phyloP scores from a whole-genome alignment of 2,797 vertebrate species.

The Taenioides sp. region DNA sequence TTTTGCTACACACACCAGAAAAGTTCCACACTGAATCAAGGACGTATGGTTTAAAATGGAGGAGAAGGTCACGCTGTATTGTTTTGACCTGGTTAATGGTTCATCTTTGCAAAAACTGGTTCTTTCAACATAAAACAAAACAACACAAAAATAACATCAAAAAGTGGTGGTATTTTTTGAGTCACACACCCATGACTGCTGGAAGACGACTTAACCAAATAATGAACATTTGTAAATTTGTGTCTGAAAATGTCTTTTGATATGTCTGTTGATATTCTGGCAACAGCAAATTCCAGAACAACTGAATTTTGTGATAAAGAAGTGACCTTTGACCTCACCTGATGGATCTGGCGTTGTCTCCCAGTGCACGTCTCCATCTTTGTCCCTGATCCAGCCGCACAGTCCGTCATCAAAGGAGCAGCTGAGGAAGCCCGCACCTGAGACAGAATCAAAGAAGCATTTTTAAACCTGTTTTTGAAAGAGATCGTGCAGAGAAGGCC shows the following conservation, averaged over 20 bases:
- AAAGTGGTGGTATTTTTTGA: neutral
- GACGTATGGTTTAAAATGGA: too few species aligned
- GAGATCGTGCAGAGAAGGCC: conserved; percentile 15
- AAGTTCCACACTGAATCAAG: too few species aligned
- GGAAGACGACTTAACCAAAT: neutral
- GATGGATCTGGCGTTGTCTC: conserved; percentile 83
- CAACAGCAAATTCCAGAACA: conserved; percentile 4
- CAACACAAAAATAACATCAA: neutral
- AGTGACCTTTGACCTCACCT: conserved; percentile 71
- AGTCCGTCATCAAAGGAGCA: conserved; percentile 93
- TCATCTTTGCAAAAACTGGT: neutral
- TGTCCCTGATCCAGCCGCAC: conserved; percentile 92
- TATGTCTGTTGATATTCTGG: conserved; percentile 8
- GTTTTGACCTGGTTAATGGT: neutral
- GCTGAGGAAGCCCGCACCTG: conserved; percentile 87
- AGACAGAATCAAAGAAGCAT: conserved; percentile 27
- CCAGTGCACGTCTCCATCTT: conserved; percentile 89
- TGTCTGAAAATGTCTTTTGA: neutral
- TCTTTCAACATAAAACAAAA: too few species aligned
- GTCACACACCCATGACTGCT: too few species aligned
- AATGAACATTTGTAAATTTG: neutral
- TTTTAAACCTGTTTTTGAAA: conserved; percentile 22
- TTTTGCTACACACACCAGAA: too few species aligned
- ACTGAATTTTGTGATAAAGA: neutral
- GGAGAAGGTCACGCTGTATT: too few species aligned